Base-by-base conservation (phyloP, 1,140 invertebrate genomes). In the Anastrepha obliqua region DNA sequence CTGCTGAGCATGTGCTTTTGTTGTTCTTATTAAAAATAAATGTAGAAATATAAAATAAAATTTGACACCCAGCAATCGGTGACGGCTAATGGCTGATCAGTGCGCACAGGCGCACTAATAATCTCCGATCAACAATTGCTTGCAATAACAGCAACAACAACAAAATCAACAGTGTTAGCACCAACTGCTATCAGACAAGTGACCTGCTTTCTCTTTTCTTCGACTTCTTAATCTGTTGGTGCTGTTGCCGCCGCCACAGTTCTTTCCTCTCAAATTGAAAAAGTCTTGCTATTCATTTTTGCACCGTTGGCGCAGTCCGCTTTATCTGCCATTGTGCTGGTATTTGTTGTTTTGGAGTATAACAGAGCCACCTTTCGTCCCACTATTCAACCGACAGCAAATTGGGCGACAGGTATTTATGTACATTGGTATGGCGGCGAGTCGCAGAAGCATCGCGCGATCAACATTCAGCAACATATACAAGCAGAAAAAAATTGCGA, bases 151-250 rank as follows among this genome's bases (percentile, higher is more conserved):
- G 42, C 11, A 55, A 6, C 15, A 78, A 6, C 44, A 78, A 78
- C 15, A 51, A 39, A 7, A 67, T 4, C 7, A 67, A 17, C n/a
- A 67, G 17, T 11, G 29, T 5, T 20, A 39, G n/a, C 70, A 55
- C 29, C 39, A 74, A 47, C 5, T n/a, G 47, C 70, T 51, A 51
- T 20, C n/a, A 17, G n/a, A 85, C 88, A 90, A 90, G 88, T 92
- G 91, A 92, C 91, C 91, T 91, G 91, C 91, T 92, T 92, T 92
- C 91, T 92, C 91, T 92, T 92, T 90, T 89, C 90, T 78, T 78
- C 70, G 62, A 3, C 55, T 55, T 70, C 59, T 85, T 39, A 86
- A 85, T 65, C 17, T 64, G 6, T 85, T 29, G 42, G 39, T 55
- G 85, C 17, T 59, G 39, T 86, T 86, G 20, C 42, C 39, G 60